These are phyloP conservation scores for Megaceryle alcyon DNA, from an alignment of 2,797 vertebrate genomes.

Conservation along the genomic window DNA sequence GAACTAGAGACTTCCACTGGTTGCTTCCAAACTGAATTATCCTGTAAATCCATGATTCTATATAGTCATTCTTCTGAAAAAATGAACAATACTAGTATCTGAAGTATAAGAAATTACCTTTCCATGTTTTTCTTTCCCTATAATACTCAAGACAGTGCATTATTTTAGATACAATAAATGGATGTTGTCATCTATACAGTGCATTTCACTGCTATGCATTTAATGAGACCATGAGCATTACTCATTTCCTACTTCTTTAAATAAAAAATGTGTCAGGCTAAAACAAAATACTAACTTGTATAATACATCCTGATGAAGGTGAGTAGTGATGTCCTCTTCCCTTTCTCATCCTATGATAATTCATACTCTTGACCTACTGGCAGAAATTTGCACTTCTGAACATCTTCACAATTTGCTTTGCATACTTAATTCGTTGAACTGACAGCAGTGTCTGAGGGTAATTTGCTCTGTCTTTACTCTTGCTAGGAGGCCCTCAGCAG, in stretches of 20 bases:
- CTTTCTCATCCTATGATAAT: slow-evolving; percentile 32
- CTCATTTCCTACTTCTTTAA: not conserved
- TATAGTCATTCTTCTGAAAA: not conserved
- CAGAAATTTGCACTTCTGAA: slow-evolving; percentile 49
- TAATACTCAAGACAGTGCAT: not conserved
- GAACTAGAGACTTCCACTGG: not conserved
- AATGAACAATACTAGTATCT: not conserved
- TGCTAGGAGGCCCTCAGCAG: slow-evolving; percentile 44
- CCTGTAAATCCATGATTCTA: not conserved
- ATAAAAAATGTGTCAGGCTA: not conserved
- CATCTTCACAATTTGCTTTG: slow-evolving; percentile 49
- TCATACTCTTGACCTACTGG: slow-evolving; percentile 29
- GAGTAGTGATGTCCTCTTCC: not conserved
- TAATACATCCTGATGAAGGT: not conserved
- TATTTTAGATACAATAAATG: not conserved
- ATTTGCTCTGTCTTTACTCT: slow-evolving; percentile 51
- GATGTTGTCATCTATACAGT: not conserved
- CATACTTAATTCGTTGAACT: slow-evolving; percentile 49
- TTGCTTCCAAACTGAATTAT: not conserved
- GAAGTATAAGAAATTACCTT: not conserved
- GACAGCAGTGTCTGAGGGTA: slow-evolving; percentile 26
- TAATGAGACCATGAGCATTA: not conserved
- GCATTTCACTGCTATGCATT: not conserved
- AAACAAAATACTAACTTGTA: not conserved
- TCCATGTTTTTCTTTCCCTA: not conserved